Percentiles rank a stretch among this genome's conserved stretches.
These are phyloP conservation scores for Platerodrilus igneus DNA, from an alignment of 2,888 invertebrate species.

Conservation along the genomic window DNA sequence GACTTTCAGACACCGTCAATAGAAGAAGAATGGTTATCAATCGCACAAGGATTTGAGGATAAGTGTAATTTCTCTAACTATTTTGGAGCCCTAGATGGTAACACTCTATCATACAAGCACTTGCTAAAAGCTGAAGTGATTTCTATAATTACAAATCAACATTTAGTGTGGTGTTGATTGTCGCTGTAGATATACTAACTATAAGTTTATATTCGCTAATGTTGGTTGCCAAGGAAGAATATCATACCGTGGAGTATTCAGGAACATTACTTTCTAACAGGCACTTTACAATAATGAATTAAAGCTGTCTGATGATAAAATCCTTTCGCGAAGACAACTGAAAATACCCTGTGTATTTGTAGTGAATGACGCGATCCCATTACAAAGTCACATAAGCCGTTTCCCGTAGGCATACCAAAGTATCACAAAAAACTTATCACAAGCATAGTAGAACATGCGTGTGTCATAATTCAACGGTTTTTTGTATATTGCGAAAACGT, in stretches of 20 bases:
- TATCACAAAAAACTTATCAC: too few relatives aligned
- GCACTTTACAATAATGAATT: not conserved
- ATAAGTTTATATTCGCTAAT: slow-evolving; percentile 8
- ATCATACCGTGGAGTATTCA: slow-evolving; percentile 10
- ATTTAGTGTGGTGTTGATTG: slow-evolving; percentile 5
- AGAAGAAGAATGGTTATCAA: slow-evolving; percentile 24
- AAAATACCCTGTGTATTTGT: too few relatives aligned
- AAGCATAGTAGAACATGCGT: too few relatives aligned
- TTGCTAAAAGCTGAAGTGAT: slow-evolving; percentile 22
- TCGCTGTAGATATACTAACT: not conserved
- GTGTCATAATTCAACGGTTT: too few relatives aligned
- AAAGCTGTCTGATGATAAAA: too few relatives aligned
- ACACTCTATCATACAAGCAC: too few relatives aligned
- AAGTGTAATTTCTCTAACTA: slow-evolving; percentile 29
- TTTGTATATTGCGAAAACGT: too few relatives aligned
- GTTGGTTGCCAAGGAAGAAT: slow-evolving; percentile 11
- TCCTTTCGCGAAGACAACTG: too few relatives aligned
- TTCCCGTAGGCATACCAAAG: too few relatives aligned
- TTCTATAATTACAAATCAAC: slow-evolving; percentile 9
- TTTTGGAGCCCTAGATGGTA: too few relatives aligned
- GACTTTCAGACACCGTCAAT: slow-evolving; percentile 22
- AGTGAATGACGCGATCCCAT: too few relatives aligned
- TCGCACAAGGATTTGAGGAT: slow-evolving; percentile 25
- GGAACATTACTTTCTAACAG: slow-evolving; percentile 5
- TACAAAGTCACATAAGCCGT: too few relatives aligned